Base-by-base conservation (phyloP, 2,797 vertebrate genomes). In the Enteromius trimaculatus region DNA sequence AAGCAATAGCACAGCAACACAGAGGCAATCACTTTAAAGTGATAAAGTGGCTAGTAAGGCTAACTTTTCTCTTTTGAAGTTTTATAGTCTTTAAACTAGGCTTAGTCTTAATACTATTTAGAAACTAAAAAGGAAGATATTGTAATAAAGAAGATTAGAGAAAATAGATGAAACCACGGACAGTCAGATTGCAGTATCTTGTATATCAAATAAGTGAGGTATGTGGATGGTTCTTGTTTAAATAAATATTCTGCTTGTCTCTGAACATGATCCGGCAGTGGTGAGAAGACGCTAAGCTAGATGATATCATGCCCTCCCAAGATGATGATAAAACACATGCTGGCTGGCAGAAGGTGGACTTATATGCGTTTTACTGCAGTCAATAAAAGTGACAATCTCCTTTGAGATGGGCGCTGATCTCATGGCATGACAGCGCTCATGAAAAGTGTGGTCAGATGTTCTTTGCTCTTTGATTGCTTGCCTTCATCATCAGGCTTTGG, bases 291-390 rank as follows among this genome's bases (percentile, higher is more conserved):
- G 90, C 87, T 89, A 87, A 84, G 83, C 85, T 83, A 79, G 84
- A 87, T 92, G 90, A 92, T 89, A 91, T 93, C 88, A 88, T 85
- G 79, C 86, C 91, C 92, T 92, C 92, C 90, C 92, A 92, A 88
- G 89, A 85, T 82, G 90, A 90, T 90, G 91, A 93, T 91, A 86
- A 87, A 92, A 91, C 82, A 65, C 58, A 53, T 90, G 89, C 13
- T 49, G 77, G 82, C 81, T 87, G 86, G 88, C 81, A 90, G 91
- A 88, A 86, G 72, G 80, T 88, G 90, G 88, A 71, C 86, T 91
- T 89, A 90, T 90, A 91, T 88, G 88, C 88, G 84, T 89, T 94
- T 92, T 91, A 90, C 88, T 92, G 86, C 55, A 87, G 88, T 90
- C 86, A 88, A 85, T 91, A 90, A 92, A 91, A 81, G 85, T 62